These are phyloP conservation scores for Apamea monoglypha DNA, from an alignment of 2,888 invertebrate genomes.

Conservation along the genomic window DNA sequence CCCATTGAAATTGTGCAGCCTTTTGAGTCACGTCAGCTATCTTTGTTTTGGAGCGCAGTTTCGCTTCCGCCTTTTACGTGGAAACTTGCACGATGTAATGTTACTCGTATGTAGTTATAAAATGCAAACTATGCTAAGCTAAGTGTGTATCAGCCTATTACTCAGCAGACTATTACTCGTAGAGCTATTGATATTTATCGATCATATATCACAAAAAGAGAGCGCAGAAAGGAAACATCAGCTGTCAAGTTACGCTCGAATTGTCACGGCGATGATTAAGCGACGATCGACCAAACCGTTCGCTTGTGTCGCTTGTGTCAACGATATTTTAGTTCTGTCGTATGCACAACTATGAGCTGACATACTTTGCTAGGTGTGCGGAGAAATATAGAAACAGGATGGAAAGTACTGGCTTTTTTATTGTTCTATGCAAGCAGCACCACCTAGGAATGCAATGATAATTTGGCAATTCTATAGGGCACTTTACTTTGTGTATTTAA, in stretches of 20 bases:
- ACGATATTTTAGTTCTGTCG: constrained; percentile 34
- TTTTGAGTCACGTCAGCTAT: too few relatives aligned
- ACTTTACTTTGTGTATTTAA: too few relatives aligned
- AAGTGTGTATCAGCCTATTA: not conserved
- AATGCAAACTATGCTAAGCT: not conserved
- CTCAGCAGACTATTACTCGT: not conserved
- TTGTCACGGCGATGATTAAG: constrained; percentile 46
- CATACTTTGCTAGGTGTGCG: constrained; percentile 19
- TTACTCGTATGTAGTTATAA: too few relatives aligned
- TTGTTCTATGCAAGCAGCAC: not conserved
- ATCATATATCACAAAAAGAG: constrained; percentile 44
- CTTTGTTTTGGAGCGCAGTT: too few relatives aligned
- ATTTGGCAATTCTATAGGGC: too few relatives aligned
- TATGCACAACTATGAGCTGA: constrained; percentile 32
- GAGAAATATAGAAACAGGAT: constrained; percentile 13
- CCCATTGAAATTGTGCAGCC: too few relatives aligned
- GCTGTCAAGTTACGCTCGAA: constrained; percentile 56
- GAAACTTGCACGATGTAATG: too few relatives aligned
- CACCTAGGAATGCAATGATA: not conserved
- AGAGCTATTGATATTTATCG: constrained; percentile 28
- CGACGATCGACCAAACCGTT: constrained; percentile 30
- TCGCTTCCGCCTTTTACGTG: too few relatives aligned
- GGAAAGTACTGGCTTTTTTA: not conserved
- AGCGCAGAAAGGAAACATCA: constrained; percentile 54
- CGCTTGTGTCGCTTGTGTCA: constrained; percentile 29